Conservation (phyloP, 2,797 vertebrate species). For the Bradypus variegatus region DNA sequence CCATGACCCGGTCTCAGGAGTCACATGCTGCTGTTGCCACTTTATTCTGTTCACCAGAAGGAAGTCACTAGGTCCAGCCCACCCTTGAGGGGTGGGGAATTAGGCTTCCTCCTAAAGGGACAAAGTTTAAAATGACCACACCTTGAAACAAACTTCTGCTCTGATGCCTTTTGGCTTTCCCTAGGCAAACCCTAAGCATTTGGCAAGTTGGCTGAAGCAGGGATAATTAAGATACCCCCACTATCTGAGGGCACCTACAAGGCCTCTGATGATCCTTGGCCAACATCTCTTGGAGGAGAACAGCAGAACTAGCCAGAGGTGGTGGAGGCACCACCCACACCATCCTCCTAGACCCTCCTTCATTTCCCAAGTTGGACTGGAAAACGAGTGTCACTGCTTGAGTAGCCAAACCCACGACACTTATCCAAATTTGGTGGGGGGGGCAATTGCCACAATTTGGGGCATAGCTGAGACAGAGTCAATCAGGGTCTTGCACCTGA, state of each 20-base stretch:
- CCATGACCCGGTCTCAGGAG: neutral
- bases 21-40: neutral
- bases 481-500: neutral
- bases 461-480: neutral
- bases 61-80: neutral
- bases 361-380: neutral
- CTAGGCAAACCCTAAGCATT: neutral
- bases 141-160: neutral
- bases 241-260: neutral
- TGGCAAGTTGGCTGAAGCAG: neutral
- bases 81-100: neutral
- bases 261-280: neutral
- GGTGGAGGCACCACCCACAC: neutral
- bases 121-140: neutral
- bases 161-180: neutral
- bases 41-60: neutral
- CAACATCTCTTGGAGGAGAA: neutral
- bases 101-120: neutral
- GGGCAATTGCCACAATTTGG: neutral
- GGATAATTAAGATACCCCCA: neutral
- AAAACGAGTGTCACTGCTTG: neutral
- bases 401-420: neutral
- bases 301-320: neutral
- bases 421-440: neutral
- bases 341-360: too few species aligned